phyloP scores from a whole-genome alignment of 2,888 invertebrate genomes.

The Hipparchia sbordonii region DNA sequence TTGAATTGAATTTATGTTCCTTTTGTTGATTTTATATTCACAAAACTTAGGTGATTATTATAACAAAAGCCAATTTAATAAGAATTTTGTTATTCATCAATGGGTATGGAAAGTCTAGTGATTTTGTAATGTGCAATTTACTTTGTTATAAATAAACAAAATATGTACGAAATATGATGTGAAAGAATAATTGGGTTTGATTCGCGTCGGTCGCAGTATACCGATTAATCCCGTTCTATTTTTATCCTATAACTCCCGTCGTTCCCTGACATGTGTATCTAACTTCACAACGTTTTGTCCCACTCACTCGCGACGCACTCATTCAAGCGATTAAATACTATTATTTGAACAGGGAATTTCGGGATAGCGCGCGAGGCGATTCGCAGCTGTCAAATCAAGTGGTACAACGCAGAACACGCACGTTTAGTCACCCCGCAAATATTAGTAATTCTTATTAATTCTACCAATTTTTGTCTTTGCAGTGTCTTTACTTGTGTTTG shows the following conservation, averaged over 20 bases:
- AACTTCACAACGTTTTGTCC: slow-evolving; percentile 58
- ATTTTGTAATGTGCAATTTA: slow-evolving; percentile 25
- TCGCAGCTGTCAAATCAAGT: slow-evolving; percentile 81
- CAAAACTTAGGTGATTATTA: slow-evolving; percentile 33
- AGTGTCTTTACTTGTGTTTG: slow-evolving; percentile 83
- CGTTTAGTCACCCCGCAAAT: slow-evolving; percentile 38
- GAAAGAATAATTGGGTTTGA: background rate
- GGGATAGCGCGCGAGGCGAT: slow-evolving; percentile 64
- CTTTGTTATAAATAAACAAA: background rate
- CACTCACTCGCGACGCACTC: slow-evolving; percentile 60
- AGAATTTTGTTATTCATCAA: slow-evolving; percentile 28
- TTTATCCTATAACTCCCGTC: slow-evolving; percentile 64
- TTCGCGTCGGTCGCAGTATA: slow-evolving; percentile 60
- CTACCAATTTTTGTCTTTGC: slow-evolving; percentile 56
- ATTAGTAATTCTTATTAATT: slow-evolving; percentile 33
- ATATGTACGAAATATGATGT: background rate
- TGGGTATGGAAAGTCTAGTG: slow-evolving; percentile 50
- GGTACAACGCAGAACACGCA: slow-evolving; percentile 53
- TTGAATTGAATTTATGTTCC: slow-evolving; percentile 55
- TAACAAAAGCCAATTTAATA: background rate
- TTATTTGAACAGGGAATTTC: slow-evolving; percentile 77
- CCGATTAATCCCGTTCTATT: slow-evolving; percentile 74
- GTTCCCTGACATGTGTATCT: slow-evolving; percentile 62
- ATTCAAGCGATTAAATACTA: slow-evolving; percentile 65
- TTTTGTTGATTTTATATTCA: slow-evolving; percentile 36